Percentiles rank a stretch among this genome's conserved stretches.
Evolutionary conservation across 2,888 invertebrate genomes (phyloP).

Genomic region (Lycia hirtaria): DNA sequence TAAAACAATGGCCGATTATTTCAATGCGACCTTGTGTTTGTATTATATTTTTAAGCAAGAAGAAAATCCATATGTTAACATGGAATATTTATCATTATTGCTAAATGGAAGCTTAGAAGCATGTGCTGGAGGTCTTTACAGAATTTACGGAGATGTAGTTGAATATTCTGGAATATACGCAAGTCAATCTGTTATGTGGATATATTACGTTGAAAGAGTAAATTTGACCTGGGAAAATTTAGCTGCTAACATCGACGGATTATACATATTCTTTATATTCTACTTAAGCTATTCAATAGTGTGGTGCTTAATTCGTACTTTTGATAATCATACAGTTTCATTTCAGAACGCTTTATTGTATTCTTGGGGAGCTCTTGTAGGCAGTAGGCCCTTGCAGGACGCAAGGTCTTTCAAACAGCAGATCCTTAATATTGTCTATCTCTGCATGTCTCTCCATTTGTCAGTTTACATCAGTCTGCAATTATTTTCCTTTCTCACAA

Average conservation of each 20-base stretch:
- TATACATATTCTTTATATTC: conserved; percentile 66
- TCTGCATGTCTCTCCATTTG: conserved; percentile 63
- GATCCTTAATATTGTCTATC: conserved; percentile 59
- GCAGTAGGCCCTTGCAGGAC: conserved; percentile 57
- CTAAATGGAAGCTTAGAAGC: conserved; percentile 65
- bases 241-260: conserved; percentile 53
- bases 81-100: conserved; percentile 54
- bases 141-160: conserved; percentile 62
- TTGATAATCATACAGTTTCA: conserved; percentile 52
- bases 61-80: conserved; percentile 49
- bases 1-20: conserved; percentile 61
- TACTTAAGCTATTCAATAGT: conserved; percentile 56
- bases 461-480: conserved; percentile 65
- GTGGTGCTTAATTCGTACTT: conserved; percentile 56
- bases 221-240: conserved; percentile 63
- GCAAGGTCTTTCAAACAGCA: conserved; percentile 65
- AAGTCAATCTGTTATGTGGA: conserved; percentile 62
- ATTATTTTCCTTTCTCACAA: conserved; percentile 68
- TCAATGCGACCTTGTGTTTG: conserved; percentile 60
- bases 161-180: conserved; percentile 69
- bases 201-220: conserved; percentile 59
- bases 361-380: conserved; percentile 66
- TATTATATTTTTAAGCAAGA: conserved; percentile 56
- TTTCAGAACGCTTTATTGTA: conserved; percentile 54
- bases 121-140: conserved; percentile 69